These are phyloP conservation scores for Microcebus murinus DNA, from an alignment of 2,113 vertebrate species.

Conservation along the genomic window DNA sequence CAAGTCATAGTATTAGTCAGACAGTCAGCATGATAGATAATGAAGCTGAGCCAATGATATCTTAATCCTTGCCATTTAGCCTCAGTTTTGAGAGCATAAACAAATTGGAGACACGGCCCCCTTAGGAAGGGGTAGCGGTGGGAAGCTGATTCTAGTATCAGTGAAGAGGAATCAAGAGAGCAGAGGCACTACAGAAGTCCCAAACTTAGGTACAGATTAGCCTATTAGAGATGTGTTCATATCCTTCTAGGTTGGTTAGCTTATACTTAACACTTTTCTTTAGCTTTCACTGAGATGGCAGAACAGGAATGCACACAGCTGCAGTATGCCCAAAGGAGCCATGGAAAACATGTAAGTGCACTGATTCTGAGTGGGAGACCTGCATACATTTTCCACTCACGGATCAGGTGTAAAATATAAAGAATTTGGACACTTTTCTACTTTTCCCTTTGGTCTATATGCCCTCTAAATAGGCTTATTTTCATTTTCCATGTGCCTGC, in stretches of 20 bases:
- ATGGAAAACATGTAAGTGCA: background rate
- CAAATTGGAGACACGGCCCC: background rate
- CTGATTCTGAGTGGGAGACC: background rate
- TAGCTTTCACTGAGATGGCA: background rate
- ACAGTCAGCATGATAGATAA: background rate
- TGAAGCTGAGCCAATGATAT: background rate
- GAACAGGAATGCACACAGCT: background rate
- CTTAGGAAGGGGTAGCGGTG: accelerated
- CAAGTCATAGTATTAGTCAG: background rate
- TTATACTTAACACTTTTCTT: background rate
- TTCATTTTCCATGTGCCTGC: constrained; percentile 34
- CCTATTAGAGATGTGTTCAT: background rate
- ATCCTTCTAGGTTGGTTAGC: background rate
- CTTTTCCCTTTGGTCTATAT: background rate
- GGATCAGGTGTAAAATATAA: background rate
- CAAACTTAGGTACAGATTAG: background rate
- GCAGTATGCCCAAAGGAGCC: background rate
- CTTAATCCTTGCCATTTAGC: background rate
- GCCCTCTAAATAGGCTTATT: constrained; percentile 35
- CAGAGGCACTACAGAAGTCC: background rate
- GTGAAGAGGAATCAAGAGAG: background rate
- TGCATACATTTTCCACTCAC: background rate
- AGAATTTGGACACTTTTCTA: background rate
- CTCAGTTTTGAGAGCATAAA: background rate
- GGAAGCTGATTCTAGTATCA: background rate